Conservation (phyloP, 1,140 invertebrate genomes). For the Bombus waltoni region DNA sequence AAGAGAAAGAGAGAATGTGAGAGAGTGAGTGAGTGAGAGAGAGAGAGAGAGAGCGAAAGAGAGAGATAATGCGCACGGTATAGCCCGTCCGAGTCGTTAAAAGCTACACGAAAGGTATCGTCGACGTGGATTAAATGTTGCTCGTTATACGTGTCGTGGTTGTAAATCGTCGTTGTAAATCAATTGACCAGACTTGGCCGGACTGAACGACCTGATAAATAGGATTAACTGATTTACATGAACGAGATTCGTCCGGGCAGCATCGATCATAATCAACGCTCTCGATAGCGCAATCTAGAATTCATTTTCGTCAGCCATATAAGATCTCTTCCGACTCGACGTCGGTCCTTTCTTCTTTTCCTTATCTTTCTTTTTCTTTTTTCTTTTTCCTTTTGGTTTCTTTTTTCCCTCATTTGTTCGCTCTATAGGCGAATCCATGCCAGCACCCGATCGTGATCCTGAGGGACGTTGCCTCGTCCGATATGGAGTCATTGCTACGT, state of each 20-base stretch:
- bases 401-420: not conserved
- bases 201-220: slow-evolving; percentile 36
- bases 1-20: not conserved
- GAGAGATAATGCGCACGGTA: not conserved
- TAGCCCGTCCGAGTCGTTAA: slow-evolving; percentile 35
- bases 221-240: slow-evolving; percentile 63
- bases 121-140: slow-evolving; percentile 63
- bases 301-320: slow-evolving; percentile 9
- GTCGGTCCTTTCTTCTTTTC: not conserved
- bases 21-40: not conserved
- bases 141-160: slow-evolving; percentile 63
- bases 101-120: slow-evolving; percentile 38
- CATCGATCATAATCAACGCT: slow-evolving; percentile 62
- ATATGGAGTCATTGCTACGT: slow-evolving; percentile 94
- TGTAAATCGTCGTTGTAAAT: slow-evolving; percentile 67
- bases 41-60: not conserved
- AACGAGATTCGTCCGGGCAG: slow-evolving; percentile 52
- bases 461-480: slow-evolving; percentile 92
- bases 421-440: slow-evolving; percentile 91
- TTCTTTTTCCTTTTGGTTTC: not conserved
- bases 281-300: slow-evolving; percentile 17
- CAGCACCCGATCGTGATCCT: slow-evolving; percentile 97
- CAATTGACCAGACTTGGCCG: slow-evolving; percentile 53
- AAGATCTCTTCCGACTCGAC: not conserved
- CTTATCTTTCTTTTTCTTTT: not conserved